phyloP scores from a whole-genome alignment of 2,888 invertebrate species.

The Imbricaverruca yamaguchii region DNA sequence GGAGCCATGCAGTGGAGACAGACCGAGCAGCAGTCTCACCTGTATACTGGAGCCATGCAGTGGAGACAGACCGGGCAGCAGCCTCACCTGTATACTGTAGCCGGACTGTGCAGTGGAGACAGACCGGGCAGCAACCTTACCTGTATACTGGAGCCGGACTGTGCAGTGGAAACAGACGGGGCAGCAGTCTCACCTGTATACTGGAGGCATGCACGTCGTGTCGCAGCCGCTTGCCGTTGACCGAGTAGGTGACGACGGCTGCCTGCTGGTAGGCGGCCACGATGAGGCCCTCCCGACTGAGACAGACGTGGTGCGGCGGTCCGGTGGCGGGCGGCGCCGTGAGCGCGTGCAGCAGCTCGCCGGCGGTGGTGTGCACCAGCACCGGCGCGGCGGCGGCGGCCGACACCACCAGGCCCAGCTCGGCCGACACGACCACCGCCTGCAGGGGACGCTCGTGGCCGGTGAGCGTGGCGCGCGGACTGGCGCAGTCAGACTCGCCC shows the following conservation, averaged over 20 bases:
- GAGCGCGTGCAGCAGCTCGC: constrained; percentile 86
- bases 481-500: constrained; percentile 91
- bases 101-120: too few species aligned
- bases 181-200: constrained; percentile 62
- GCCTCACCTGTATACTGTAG: too few species aligned
- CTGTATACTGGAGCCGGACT: constrained; percentile 68
- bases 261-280: constrained; percentile 89
- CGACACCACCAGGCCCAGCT: constrained; percentile 93
- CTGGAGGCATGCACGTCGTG: constrained; percentile 90
- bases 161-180: not conserved
- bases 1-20: constrained; percentile 45
- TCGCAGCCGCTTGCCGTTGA: constrained; percentile 82
- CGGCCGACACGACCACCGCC: constrained; percentile 93
- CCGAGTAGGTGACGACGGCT: constrained; percentile 86
- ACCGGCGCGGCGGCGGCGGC: constrained; percentile 93
- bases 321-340: constrained; percentile 67
- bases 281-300: constrained; percentile 93
- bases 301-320: constrained; percentile 69
- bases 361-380: constrained; percentile 94
- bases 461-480: constrained; percentile 91
- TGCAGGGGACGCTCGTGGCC: constrained; percentile 96
- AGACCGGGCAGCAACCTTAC: constrained; percentile 46
- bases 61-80: not conserved
- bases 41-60: constrained; percentile 92
- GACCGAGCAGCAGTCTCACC: constrained; percentile 54